Base-by-base conservation (phyloP, 2,113 vertebrate genomes). In the Urocitellus parryii region DNA sequence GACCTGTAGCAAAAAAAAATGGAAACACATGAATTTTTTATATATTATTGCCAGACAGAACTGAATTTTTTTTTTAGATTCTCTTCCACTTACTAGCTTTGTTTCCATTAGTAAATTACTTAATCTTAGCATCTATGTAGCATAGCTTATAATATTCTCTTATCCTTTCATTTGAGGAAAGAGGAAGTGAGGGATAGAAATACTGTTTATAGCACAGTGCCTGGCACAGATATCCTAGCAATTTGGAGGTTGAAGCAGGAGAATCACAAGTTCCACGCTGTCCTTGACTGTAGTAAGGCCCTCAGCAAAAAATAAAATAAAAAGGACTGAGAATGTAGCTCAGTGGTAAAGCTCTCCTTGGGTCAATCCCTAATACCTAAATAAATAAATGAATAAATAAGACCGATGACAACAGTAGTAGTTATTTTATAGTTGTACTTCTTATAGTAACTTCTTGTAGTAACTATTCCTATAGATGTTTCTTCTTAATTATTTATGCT, bases 51-150 rank as follows among this genome's bases (percentile, higher is more conserved):
- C 37, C 34, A 90, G 14, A 81, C 14, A 81, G 32, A 81, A 42
- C 24, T 83, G n/a, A 37, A 58, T 76, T 84, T 84, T 93, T 93
- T 63, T 91, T 37, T 20, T 77, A 58, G n/a, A 80, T 73, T 45
- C 22, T 87, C 32, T 78, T 56, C 68, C 42, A 96, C 18, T 74
- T 17, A 65, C 24, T 77, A 48, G 16, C 53, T 68, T 67, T 93
- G 56, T 42, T 58, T 76, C 20, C 20, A 42, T 9, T 58, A 56
- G 20, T 90, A 86, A 84, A 51, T 58, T 56, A 58, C 29, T 37
- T 78, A 72, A n/a, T 81, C 22, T 42, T 58, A 61, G 22, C 4
- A 25, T 88, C 27, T 95, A 3, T 91, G 48, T 56, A 96, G 67
- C 48, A 8, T 18, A 17, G 24, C n/a, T 88, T 53, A n/a, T 78